Percentiles rank a stretch among this genome's conserved stretches.
Evolutionary conservation across 2,888 invertebrate species (phyloP).

Genomic region (Caradrina clavipalpis): DNA sequence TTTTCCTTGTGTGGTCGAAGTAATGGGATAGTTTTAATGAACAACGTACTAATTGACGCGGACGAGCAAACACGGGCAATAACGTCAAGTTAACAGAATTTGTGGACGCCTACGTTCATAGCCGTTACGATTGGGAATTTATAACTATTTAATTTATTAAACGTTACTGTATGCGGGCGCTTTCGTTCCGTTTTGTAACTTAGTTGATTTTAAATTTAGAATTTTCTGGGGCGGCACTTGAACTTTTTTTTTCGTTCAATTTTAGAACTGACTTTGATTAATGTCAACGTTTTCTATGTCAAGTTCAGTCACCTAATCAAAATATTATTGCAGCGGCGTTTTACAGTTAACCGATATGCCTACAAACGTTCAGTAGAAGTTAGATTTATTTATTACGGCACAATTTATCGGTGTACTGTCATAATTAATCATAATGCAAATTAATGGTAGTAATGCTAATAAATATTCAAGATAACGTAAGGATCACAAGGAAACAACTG

Average conservation of each 20-base stretch:
- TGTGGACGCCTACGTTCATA: conserved; percentile 70
- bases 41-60: conserved; percentile 81
- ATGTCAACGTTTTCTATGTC: conserved; percentile 46
- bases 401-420: conserved; percentile 65
- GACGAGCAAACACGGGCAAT: conserved; percentile 70
- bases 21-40: conserved; percentile 66
- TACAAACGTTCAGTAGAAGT: conserved; percentile 16
- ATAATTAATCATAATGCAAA: conserved; percentile 77
- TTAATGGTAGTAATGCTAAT: conserved; percentile 70
- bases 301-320: conserved; percentile 41
- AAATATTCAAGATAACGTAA: conserved; percentile 77
- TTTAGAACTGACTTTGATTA: conserved; percentile 42
- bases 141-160: conserved; percentile 70
- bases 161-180: conserved; percentile 68
- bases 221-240: conserved; percentile 5
- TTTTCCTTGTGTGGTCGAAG: conserved; percentile 66
- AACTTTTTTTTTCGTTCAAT: conserved; percentile 13
- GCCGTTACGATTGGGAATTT: conserved; percentile 62
- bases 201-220: conserved; percentile 53
- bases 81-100: conserved; percentile 78
- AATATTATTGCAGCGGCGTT: conserved; percentile 37
- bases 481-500: conserved; percentile 59
- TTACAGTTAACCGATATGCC: conserved; percentile 30
- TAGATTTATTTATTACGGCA: conserved; percentile 61
- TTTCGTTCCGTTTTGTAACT: conserved; percentile 47